These are phyloP conservation scores for Eretmocerus hayati DNA, from an alignment of 2,888 invertebrate genomes.

Conservation along the genomic window DNA sequence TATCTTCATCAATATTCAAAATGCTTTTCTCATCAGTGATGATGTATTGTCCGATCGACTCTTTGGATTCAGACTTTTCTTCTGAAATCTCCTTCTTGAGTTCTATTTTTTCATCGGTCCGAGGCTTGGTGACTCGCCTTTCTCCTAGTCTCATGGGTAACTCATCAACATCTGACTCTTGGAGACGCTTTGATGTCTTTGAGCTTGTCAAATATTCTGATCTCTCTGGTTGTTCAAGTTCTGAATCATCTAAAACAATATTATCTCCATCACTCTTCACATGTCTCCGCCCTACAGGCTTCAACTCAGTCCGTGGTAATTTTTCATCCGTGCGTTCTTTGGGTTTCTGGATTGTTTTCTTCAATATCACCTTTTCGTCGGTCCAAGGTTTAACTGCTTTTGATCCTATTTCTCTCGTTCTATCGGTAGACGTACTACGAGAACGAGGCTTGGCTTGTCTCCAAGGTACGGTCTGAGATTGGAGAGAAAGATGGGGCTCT, in stretches of 20 bases:
- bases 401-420: too few species aligned
- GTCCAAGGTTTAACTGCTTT: constrained; percentile 44
- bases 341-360: constrained; percentile 36
- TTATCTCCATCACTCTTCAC: constrained; percentile 30
- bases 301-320: constrained; percentile 36
- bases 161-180: constrained; percentile 21
- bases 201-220: constrained; percentile 23
- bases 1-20: too few species aligned
- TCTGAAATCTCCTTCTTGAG: constrained; percentile 46
- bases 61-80: constrained; percentile 29
- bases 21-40: too few species aligned
- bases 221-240: constrained; percentile 28
- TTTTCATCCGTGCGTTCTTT: constrained; percentile 36
- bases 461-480: constrained; percentile 35
- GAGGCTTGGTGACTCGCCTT: too few species aligned
- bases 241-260: constrained; percentile 32
- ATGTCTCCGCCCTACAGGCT: constrained; percentile 51
- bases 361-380: constrained; percentile 40
- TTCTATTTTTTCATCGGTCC: constrained; percentile 60
- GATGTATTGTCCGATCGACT: too few species aligned
- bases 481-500: constrained; percentile 29
- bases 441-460: constrained; percentile 32
- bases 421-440: constrained; percentile 35
- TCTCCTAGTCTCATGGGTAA: constrained; percentile 16
- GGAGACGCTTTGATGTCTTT: constrained; percentile 20